Percentiles rank a stretch among this genome's conserved stretches.
These are phyloP conservation scores for Dusona sp. DNA, from an alignment of 2,888 invertebrate species.

Conservation along the genomic window DNA sequence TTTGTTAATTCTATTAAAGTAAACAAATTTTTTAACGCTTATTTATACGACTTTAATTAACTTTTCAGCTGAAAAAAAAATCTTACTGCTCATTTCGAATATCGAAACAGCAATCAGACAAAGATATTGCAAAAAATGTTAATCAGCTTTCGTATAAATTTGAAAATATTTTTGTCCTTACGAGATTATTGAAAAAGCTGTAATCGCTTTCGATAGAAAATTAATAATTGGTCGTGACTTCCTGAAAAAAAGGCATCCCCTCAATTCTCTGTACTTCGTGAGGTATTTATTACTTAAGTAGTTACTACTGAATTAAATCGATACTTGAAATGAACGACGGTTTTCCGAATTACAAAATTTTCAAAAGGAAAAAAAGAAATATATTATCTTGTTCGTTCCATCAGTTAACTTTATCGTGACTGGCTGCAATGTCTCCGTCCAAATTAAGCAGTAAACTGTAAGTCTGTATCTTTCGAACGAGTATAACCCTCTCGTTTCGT, in stretches of 20 bases:
- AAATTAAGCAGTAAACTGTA: slow-evolving; percentile 10
- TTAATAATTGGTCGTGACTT: background rate
- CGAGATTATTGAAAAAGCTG: background rate
- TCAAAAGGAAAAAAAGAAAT: background rate
- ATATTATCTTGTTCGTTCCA: background rate
- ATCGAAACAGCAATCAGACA: background rate
- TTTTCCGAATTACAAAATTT: background rate
- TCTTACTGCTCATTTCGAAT: background rate
- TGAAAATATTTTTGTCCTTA: no score
- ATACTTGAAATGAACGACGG: no score
- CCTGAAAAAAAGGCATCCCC: background rate
- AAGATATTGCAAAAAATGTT: background rate
- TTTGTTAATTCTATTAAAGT: background rate
- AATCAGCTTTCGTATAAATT: background rate
- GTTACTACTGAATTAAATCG: no score
- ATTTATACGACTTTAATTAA: background rate
- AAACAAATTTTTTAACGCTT: background rate
- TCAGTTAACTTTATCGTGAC: background rate
- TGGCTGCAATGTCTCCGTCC: background rate
- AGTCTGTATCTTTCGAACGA: slow-evolving; percentile 17
- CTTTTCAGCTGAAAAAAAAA: background rate
- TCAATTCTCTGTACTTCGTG: background rate
- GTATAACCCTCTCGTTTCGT: background rate
- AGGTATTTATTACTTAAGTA: background rate
- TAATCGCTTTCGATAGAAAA: background rate